Base-by-base conservation (phyloP, 2,888 invertebrate genomes). In the Drosophila mulleri region DNA sequence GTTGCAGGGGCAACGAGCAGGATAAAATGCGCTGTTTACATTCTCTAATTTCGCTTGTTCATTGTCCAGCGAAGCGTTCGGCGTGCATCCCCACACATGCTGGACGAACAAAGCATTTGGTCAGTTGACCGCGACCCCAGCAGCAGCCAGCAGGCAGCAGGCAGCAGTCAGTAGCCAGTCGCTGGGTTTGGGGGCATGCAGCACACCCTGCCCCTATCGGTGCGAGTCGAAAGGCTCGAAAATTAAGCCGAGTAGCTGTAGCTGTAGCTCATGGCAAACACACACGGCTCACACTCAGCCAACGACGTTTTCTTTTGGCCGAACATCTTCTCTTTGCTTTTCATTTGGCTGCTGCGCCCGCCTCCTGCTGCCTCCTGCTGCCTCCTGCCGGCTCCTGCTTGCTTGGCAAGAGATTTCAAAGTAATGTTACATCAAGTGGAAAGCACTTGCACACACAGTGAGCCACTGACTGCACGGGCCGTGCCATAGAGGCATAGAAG, bases 1-100 rank as follows among this genome's bases (percentile, higher is more conserved):
- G 67, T 20, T 63, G 67, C 60, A 67, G 67, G 60, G 72, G 78
- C 83, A 85, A 72, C 88, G 81, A 86, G 85, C 85, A 89, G 89
- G 89, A 86, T 89, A 84, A 86, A 86, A 89, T 87, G 78, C 86
- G 89, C 89, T 86, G 86, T 87, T 87, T 87, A 87, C 87, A 87
- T 87, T 87, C 89, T 87, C 87, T 89, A 87, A 87, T 87, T 89
- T 89, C 89, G 88, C 89, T 89, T 87, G 87, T 84, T 88, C 86
- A 83, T 89, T 89, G 88, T 87, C 89, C 89, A 89, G 78, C 80
- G 78, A 86, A 89, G 89, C 86, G 89, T 85, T 85, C 72, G 85
- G 69, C 87, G 74, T 83, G 77, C 87, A 77, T 80, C 81, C 72
- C 61, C 52, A 66, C 39, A 67, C 65, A 64, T 75, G 72, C 58